A percentile compares a stretch with the other conserved stretches of the same genome.
Evolutionary conservation across 2,888 invertebrate genomes (phyloP).

Genomic region (Spisula subtruncata): DNA sequence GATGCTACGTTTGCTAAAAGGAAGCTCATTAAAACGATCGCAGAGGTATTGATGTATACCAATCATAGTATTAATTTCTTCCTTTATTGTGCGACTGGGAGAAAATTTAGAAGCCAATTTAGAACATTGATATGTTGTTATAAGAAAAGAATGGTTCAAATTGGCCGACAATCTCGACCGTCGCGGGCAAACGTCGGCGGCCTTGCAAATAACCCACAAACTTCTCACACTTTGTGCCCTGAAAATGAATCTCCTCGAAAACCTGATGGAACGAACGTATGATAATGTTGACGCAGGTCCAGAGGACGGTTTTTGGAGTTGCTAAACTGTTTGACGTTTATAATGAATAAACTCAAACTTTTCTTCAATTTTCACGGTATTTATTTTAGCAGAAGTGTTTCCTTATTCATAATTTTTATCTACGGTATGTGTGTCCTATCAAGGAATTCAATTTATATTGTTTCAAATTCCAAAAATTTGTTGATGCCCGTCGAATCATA

Average conservation of each 20-base stretch:
- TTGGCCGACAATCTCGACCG: not conserved
- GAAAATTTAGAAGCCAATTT: constrained; percentile 80
- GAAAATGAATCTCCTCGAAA: not conserved
- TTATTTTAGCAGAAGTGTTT: no score
- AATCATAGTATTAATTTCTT: constrained; percentile 86
- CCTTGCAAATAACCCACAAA: not conserved
- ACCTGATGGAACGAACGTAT: not conserved
- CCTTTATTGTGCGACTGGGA: constrained; percentile 82
- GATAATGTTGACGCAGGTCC: not conserved
- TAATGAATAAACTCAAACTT: no score
- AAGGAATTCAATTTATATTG: no score
- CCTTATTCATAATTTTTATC: no score
- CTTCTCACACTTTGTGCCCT: not conserved
- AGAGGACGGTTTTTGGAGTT: no score
- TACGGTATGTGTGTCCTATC: no score
- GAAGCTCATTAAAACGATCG: constrained; percentile 79
- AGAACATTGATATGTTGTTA: constrained; percentile 62
- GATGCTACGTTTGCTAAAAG: constrained; percentile 66
- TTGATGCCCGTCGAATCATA: no score
- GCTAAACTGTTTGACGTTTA: no score
- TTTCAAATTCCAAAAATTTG: no score
- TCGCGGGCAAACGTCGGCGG: not conserved
- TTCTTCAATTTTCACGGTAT: no score
- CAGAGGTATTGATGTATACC: constrained; percentile 85
- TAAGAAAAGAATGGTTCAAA: constrained; percentile 5